phyloP scores from a whole-genome alignment of 2,113 vertebrate genomes.

The Eptesicus fuscus region DNA sequence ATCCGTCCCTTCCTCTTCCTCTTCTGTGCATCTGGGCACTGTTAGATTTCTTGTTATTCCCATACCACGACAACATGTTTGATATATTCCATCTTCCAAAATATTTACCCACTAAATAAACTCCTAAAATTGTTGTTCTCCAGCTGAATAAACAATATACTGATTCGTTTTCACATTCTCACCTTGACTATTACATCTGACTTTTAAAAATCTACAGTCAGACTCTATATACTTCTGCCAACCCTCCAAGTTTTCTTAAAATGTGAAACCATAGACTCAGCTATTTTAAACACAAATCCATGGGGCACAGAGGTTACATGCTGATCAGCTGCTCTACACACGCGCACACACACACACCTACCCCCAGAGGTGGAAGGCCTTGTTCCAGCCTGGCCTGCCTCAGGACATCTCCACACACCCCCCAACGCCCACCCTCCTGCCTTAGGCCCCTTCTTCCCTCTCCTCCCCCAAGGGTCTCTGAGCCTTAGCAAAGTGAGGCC shows the following conservation, averaged over 20 bases:
- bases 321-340: background rate
- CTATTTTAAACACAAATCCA: background rate
- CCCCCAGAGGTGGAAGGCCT: background rate
- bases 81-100: background rate
- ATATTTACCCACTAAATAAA: background rate
- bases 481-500: background rate
- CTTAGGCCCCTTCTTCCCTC: background rate
- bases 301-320: fast-evolving
- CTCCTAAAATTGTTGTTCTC: background rate
- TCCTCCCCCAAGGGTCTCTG: background rate
- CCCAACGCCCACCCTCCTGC: fast-evolving
- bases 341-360: background rate
- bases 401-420: background rate
- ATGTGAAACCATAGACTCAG: background rate
- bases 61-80: background rate
- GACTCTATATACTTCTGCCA: background rate
- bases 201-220: background rate
- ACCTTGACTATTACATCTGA: background rate
- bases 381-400: background rate
- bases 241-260: background rate
- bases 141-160: background rate
- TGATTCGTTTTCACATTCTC: background rate
- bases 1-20: background rate
- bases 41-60: background rate
- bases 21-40: background rate